Conservation (phyloP, 2,888 invertebrate species). For the Mactromeris polynyma region DNA sequence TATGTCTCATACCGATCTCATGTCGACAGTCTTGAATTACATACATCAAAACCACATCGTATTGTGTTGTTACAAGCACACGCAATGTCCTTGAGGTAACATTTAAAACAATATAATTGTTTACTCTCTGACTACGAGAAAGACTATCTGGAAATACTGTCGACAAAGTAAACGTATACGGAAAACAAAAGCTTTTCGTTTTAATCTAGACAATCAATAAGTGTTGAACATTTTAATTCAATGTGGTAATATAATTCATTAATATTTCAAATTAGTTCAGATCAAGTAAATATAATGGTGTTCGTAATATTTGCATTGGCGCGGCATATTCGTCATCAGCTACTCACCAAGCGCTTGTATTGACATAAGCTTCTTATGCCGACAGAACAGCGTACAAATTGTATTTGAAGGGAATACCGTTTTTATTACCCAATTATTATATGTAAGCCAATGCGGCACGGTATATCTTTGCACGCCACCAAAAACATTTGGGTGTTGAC, state of each 20-base stretch:
- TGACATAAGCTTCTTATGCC: not conserved
- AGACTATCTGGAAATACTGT: too few relatives aligned
- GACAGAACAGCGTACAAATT: not conserved
- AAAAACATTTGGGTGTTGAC: not conserved
- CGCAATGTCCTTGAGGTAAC: not conserved
- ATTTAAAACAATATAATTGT: too few relatives aligned
- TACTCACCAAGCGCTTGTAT: not conserved
- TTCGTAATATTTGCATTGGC: not conserved
- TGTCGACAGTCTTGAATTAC: too few relatives aligned
- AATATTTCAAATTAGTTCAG: not conserved
- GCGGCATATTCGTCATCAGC: not conserved
- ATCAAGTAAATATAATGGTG: not conserved
- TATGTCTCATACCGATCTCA: not conserved
- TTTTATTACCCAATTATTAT: not conserved
- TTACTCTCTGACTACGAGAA: too few relatives aligned
- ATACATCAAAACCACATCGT: too few relatives aligned
- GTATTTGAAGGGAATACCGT: not conserved
- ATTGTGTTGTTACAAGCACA: not conserved
- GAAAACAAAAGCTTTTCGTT: not conserved
- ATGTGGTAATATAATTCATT: not conserved
- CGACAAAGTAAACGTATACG: too few relatives aligned
- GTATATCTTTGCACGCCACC: not conserved
- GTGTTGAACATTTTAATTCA: not conserved
- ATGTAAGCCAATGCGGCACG: not conserved
- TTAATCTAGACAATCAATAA: not conserved